Conservation (phyloP, 1,140 invertebrate species). For the Euborellia annulipes region DNA sequence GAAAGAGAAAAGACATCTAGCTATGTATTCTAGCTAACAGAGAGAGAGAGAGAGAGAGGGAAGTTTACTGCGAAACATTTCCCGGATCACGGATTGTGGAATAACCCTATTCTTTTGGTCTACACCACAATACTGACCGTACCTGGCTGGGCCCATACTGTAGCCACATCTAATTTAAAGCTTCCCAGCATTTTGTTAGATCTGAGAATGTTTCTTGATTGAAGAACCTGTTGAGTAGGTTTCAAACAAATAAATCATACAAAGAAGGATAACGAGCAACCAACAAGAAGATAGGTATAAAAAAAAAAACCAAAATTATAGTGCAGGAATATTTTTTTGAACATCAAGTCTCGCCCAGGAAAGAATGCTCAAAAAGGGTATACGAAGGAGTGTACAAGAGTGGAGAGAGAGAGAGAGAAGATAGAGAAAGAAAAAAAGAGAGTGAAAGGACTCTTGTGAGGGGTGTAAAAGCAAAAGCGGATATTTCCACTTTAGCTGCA, state of each 20-base stretch:
- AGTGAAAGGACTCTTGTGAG: too few relatives aligned
- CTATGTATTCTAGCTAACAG: background rate
- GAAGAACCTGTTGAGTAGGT: constrained; percentile 42
- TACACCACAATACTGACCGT: constrained; percentile 20
- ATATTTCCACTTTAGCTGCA: too few relatives aligned
- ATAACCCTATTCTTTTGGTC: too few relatives aligned
- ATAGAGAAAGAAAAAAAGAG: too few relatives aligned
- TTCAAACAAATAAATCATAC: constrained; percentile 4
- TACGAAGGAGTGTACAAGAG: too few relatives aligned
- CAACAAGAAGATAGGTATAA: constrained; percentile 7
- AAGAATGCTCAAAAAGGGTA: background rate
- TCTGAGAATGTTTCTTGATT: constrained; percentile 62
- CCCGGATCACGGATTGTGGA: too few relatives aligned
- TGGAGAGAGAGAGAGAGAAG: background rate
- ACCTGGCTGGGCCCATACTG: constrained; percentile 74
- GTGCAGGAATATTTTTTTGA: too few relatives aligned
- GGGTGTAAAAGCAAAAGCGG: too few relatives aligned
- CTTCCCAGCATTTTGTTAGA: constrained; percentile 68
- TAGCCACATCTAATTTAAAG: constrained; percentile 80
- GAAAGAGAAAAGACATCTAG: too few relatives aligned
- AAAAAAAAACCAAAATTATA: background rate
- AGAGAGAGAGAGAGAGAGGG: too few relatives aligned
- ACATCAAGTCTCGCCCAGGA: background rate
- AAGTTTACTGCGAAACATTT: background rate
- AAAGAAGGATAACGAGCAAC: constrained; percentile 11